Base-by-base conservation (phyloP, 1,140 invertebrate genomes). In the Trinorchestia longiramus region DNA sequence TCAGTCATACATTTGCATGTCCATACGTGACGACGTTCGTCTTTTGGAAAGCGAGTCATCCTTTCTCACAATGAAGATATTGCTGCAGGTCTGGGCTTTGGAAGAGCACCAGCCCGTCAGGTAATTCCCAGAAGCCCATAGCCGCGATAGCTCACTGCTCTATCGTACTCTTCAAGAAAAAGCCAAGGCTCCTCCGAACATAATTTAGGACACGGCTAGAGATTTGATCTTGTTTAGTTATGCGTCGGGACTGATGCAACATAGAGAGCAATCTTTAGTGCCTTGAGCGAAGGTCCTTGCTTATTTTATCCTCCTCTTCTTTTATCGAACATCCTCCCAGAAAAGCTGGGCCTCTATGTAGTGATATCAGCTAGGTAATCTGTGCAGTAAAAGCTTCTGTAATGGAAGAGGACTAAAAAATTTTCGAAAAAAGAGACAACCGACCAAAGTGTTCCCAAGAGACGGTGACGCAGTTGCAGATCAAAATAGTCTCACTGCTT, bases 201-300 rank as follows among this genome's bases (percentile, higher is more conserved):
- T 94, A 94, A 94, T 94, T 94, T 47, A 94, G 92, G 92, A 94
- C 92, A 45, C 17, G 92, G 44, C 43, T 44, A 42, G 92, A 94
- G 92, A 94, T 94, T 47, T 44, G 92, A 94, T 94, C 92, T 94
- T 94, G 19, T 94, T 94, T 94, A 94, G 92, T 94, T 94, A 94
- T 94, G 92, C 92, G 92, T 43, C 43, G 44, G 40, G 44, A 94
- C 92, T 47, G 92, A 94, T 40, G 44, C 92, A 94, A 94, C 92
- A 47, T 94, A 45, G 92, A 44, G 43, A 47, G 92, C 92, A 6
- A 94, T 94, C 92, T 94, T 94, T 94, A 40, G 92, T 42, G 92
- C 88, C 15, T 23, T 0, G 41, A 47, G 47, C 92, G 62, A 77
- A 77, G 62, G 92, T n/a, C 19, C 17, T 28, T 43, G 43, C 41